Percentiles rank a stretch among this genome's conserved stretches.
Evolutionary conservation across 2,797 vertebrate species (phyloP).

Genomic region (Pachyuromys duprasi): DNA sequence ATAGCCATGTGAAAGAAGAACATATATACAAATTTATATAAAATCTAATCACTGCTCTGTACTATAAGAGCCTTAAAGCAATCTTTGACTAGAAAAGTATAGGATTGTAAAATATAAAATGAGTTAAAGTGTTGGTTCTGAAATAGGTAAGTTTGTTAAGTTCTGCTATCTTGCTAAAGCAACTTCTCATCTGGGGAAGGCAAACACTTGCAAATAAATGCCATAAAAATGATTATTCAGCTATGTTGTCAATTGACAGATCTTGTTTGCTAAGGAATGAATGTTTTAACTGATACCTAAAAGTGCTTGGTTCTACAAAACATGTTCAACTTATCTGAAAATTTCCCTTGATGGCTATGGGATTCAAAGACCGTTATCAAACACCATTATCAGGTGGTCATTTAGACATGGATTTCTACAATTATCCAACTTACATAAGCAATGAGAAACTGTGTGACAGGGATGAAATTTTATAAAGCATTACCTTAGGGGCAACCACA

Average conservation of each 20-base stretch:
- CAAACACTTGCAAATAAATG: background rate
- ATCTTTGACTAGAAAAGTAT: background rate
- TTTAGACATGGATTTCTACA: background rate
- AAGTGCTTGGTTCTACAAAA: background rate
- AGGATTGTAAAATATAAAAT: background rate
- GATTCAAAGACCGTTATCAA: background rate
- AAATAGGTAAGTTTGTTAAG: background rate
- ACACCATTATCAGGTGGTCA: background rate
- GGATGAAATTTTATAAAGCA: too few species aligned
- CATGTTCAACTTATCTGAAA: background rate
- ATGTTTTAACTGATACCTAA: background rate
- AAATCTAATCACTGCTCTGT: background rate
- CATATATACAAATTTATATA: background rate
- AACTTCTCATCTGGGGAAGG: background rate
- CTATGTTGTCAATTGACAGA: background rate
- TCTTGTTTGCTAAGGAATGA: background rate
- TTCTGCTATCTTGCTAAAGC: background rate
- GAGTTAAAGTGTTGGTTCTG: background rate
- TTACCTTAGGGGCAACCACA: background rate
- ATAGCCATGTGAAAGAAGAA: background rate
- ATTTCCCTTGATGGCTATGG: background rate
- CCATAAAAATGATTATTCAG: background rate
- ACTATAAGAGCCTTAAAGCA: background rate
- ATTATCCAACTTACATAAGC: background rate
- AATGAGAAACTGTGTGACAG: background rate